These are phyloP conservation scores for Drosophila recens DNA, from an alignment of 2,888 invertebrate species.

Conservation along the genomic window DNA sequence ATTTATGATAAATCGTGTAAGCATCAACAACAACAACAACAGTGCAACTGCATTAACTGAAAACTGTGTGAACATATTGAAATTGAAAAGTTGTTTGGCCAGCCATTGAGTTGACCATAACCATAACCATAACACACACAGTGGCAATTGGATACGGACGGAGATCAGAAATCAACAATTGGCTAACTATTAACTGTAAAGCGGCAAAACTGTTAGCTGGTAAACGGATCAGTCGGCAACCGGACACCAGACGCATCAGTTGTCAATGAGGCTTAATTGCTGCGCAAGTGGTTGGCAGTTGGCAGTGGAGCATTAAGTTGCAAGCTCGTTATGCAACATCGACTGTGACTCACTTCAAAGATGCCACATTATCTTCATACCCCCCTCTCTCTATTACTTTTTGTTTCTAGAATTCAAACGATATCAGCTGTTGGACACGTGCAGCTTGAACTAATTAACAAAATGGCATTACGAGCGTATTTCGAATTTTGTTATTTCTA, in stretches of 20 bases:
- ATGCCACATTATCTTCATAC: background rate
- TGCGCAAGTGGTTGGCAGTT: slow-evolving; percentile 59
- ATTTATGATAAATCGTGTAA: slow-evolving; percentile 64
- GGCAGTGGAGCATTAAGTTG: slow-evolving; percentile 75
- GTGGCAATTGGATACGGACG: slow-evolving; percentile 66
- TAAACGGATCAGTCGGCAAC: slow-evolving; percentile 69
- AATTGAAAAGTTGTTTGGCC: slow-evolving; percentile 80
- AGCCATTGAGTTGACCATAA: slow-evolving; percentile 70
- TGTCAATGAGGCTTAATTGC: slow-evolving; percentile 70
- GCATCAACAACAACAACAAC: slow-evolving; percentile 29
- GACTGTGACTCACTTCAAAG: slow-evolving; percentile 7
- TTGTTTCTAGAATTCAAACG: background rate
- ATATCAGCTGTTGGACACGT: slow-evolving; percentile 32
- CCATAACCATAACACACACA: slow-evolving; percentile 63
- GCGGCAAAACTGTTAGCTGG: slow-evolving; percentile 42
- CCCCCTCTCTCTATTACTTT: background rate
- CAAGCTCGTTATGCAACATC: slow-evolving; percentile 70
- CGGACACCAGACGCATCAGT: slow-evolving; percentile 62
- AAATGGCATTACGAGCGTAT: slow-evolving; percentile 34
- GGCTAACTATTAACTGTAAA: slow-evolving; percentile 45
- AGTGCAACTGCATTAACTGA: slow-evolving; percentile 40
- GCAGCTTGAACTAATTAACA: slow-evolving; percentile 64
- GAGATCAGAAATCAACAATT: slow-evolving; percentile 55
- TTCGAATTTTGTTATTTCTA: slow-evolving; percentile 10
- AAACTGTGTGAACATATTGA: slow-evolving; percentile 70